Evolutionary conservation across 1,140 invertebrate genomes (phyloP).

Genomic region (Megathymus violae): DNA sequence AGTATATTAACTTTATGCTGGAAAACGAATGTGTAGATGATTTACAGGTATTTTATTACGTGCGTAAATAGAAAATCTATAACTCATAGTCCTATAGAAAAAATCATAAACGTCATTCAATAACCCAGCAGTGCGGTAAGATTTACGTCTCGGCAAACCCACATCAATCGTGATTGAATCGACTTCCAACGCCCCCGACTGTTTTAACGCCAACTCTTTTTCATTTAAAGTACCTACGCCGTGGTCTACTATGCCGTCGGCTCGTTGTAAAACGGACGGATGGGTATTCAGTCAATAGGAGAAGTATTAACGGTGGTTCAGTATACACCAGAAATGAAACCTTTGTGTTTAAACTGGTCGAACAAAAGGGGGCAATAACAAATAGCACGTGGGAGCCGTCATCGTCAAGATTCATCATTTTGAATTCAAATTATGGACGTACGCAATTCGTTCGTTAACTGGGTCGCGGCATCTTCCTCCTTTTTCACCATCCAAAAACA

Average conservation of each 20-base stretch:
- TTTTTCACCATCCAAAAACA: too few relatives aligned
- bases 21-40: not conserved
- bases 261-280: not conserved
- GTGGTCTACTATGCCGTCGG: not conserved
- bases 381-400: too few relatives aligned
- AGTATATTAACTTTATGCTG: too few relatives aligned
- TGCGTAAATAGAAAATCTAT: not conserved
- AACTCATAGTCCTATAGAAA: constrained; percentile 15
- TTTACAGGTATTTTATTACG: too few relatives aligned
- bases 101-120: constrained; percentile 14
- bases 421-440: too few relatives aligned
- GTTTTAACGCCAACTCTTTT: constrained; percentile 16
- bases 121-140: constrained; percentile 12
- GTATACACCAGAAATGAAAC: not conserved
- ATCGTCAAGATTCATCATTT: too few relatives aligned
- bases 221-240: constrained; percentile 9
- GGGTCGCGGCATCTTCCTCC: too few relatives aligned
- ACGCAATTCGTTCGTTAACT: too few relatives aligned
- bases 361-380: not conserved
- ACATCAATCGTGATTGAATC: constrained; percentile 22
- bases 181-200: not conserved
- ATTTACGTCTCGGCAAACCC: constrained; percentile 18
- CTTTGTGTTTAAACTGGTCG: not conserved
- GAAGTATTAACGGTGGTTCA: not conserved
- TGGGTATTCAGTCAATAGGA: not conserved